These are phyloP conservation scores for Dasyurus viverrinus DNA, from an alignment of 2,113 vertebrate species.

Conservation along the genomic window DNA sequence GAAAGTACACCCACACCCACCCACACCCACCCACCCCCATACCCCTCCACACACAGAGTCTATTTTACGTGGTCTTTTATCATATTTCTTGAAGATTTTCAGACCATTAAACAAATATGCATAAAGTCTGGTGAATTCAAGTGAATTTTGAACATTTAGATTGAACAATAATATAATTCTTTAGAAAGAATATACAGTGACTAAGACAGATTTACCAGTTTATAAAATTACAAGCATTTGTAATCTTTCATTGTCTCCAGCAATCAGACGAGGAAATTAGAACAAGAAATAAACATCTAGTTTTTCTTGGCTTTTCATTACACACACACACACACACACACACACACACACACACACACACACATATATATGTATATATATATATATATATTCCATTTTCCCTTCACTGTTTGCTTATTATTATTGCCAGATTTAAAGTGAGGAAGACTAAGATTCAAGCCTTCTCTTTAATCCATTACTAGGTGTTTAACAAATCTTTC, in stretches of 20 bases:
- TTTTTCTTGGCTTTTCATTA: background rate
- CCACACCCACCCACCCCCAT: background rate
- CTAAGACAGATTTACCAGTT: background rate
- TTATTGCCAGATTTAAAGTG: background rate
- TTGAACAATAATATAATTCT: background rate
- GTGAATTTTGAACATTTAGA: background rate
- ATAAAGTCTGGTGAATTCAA: background rate
- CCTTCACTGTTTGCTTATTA: background rate
- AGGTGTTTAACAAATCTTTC: background rate
- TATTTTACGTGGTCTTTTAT: constrained; percentile 18
- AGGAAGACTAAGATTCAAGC: background rate
- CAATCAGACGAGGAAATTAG: constrained; percentile 21
- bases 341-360: too few species aligned
- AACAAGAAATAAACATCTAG: background rate
- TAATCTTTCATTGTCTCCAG: constrained; percentile 14
- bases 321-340: too few species aligned
- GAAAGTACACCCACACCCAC: background rate
- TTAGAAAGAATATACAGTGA: background rate
- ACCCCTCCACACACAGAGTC: background rate
- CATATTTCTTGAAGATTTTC: background rate
- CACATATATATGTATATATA: too few species aligned
- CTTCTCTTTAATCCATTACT: background rate
- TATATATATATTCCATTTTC: background rate
- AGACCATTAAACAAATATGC: background rate
- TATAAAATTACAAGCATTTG: background rate